A percentile compares a stretch with the other conserved stretches of the same genome.
Evolutionary conservation across 2,888 invertebrate species (phyloP).

Genomic region (Argyresthia goedartella): DNA sequence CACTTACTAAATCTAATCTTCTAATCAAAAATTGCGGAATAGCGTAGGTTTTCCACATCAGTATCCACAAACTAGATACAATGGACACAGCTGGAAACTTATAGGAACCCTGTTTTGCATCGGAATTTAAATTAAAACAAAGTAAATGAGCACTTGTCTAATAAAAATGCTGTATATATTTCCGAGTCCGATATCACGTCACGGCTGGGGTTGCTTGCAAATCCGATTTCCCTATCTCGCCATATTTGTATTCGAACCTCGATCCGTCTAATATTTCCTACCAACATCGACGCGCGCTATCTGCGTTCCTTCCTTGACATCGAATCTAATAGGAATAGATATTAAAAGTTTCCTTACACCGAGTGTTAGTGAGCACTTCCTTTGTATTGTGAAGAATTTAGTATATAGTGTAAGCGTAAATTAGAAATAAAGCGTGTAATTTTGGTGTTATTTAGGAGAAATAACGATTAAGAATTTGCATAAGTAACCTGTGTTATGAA

Average conservation of each 20-base stretch:
- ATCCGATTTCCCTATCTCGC: conserved; percentile 68
- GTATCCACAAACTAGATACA: too few species aligned
- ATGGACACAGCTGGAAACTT: background rate
- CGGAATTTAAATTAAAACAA: too few species aligned
- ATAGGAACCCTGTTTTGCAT: too few species aligned
- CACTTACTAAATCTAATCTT: too few species aligned
- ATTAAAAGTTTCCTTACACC: conserved; percentile 67
- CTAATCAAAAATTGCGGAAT: too few species aligned
- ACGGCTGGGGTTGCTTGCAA: conserved; percentile 60
- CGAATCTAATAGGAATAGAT: conserved; percentile 72
- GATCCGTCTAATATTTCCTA: conserved; percentile 69
- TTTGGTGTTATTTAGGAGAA: too few species aligned
- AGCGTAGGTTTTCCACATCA: too few species aligned
- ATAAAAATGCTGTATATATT: conserved; percentile 52
- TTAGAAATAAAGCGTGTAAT: too few species aligned
- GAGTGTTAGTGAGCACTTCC: conserved; percentile 19
- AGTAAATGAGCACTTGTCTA: conserved; percentile 18
- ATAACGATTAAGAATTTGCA: too few species aligned
- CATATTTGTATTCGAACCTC: conserved; percentile 68
- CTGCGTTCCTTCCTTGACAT: conserved; percentile 67
- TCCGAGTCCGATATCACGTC: conserved; percentile 61
- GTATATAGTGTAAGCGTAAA: too few species aligned
- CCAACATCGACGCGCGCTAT: conserved; percentile 60
- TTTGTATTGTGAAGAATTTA: too few species aligned
- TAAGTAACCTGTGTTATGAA: too few species aligned